Evolutionary conservation across 2,113 vertebrate genomes (phyloP).

Genomic region (Copsychus sechellarum): DNA sequence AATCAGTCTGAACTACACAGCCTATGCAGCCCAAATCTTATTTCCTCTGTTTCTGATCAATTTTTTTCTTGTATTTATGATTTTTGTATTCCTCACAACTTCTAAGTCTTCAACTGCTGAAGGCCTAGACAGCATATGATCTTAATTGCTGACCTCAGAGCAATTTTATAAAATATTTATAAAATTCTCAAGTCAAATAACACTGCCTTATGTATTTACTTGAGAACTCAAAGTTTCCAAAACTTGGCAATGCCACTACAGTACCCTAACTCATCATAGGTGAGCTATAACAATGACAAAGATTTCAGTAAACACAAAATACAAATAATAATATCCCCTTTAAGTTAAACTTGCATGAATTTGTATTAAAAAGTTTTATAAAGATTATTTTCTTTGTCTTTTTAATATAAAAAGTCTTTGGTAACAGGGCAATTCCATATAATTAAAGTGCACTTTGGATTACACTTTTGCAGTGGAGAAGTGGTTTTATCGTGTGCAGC

Average conservation of each 20-base stretch:
- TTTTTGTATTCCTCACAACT: background rate
- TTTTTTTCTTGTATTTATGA: background rate
- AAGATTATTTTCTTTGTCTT: background rate
- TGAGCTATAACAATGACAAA: rapidly evolving
- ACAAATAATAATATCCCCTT: background rate
- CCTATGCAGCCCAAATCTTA: background rate
- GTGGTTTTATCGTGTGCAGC: background rate
- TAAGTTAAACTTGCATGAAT: background rate
- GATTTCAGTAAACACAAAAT: background rate
- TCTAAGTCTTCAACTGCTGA: background rate
- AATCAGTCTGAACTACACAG: background rate
- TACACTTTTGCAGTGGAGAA: background rate
- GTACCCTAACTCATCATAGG: rapidly evolving
- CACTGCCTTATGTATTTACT: background rate
- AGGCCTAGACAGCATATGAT: background rate
- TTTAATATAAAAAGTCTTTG: background rate
- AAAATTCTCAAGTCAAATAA: background rate
- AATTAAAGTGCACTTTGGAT: background rate
- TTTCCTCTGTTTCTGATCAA: background rate
- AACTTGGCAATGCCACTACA: background rate
- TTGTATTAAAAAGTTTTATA: background rate
- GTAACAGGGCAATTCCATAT: background rate
- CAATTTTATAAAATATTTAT: background rate
- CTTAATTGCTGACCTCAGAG: background rate
- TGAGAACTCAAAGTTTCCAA: background rate